Evolutionary conservation across 1,140 invertebrate genomes (phyloP), one percentile per base, ranked within the genome.

Genomic region (Euwallacea similis): DNA sequence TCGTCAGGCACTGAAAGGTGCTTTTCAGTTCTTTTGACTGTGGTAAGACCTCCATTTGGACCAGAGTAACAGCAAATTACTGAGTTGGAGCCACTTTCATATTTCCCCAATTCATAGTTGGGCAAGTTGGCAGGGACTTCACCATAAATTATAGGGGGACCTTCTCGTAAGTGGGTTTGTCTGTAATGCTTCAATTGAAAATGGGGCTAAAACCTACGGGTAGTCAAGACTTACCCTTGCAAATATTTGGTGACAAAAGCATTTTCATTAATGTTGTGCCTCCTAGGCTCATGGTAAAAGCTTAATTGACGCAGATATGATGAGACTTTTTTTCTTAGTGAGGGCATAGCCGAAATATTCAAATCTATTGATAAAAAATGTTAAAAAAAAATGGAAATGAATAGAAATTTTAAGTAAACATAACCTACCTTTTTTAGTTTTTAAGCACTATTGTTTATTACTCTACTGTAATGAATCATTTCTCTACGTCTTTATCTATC

Each of bases 221-320:
- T 50, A 50, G 6, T 10, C 6, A 7, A 72, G 21, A 79, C 82
- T 86, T 84, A 92, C 90, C 89, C 89, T 81, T 88, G 87, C 2
- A 92, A 82, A 79, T 91, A 92, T 78, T 89, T 88, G 55, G 88
- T 89, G 69, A 91, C 88, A 77, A 91, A 91, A 76, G 87, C 88
- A 63, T 88, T 87, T 69, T 88, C 86, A 67, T 86, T 83, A 66
- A 86, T 82, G 68, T 87, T 84, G 43, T 78, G 79, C 21, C 79
- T 80, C 81, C 76, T 86, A 78, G 87, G 85, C 71, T 88, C 85
- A 71, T 88, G 87, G 69, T 87, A 86, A 73, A 89, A 88, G 67
- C 89, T 90, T 68, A 91, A 80, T 81, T 91, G 90, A 60, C 89
- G 84, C 80, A 92, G 88, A 81, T 91, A 90, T 72, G 88, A 89